Evolutionary conservation across 1,140 invertebrate species (phyloP).

Genomic region (Aradophagus sp.): DNA sequence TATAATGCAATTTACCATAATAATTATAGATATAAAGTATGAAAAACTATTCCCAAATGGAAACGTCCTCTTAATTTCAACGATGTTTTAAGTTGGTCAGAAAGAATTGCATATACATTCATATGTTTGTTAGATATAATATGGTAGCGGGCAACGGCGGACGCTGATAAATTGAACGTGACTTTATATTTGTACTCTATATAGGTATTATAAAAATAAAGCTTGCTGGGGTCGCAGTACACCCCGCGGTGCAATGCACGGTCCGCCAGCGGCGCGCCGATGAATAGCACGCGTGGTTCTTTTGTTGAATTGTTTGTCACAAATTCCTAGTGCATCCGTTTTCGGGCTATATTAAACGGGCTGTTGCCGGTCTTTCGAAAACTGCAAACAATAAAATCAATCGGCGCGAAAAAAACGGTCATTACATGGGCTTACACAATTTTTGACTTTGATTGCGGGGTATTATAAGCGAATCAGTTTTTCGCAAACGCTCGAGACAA

Average conservation of each 20-base stretch:
- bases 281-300: slow-evolving; percentile 57
- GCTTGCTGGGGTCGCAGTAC: slow-evolving; percentile 41
- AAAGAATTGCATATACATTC: too few species aligned
- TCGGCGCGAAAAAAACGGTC: slow-evolving; percentile 14
- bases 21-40: too few species aligned
- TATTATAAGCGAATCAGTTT: too few species aligned
- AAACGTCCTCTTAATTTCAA: too few species aligned
- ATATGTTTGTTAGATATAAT: too few species aligned
- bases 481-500: too few species aligned
- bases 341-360: slow-evolving; percentile 49
- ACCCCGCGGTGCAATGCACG: slow-evolving; percentile 53
- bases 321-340: slow-evolving; percentile 58
- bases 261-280: slow-evolving; percentile 49
- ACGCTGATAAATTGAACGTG: slow-evolving; percentile 47
- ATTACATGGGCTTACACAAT: too few species aligned
- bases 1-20: too few species aligned
- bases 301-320: slow-evolving; percentile 59
- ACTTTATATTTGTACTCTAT: slow-evolving; percentile 44
- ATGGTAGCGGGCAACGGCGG: too few species aligned
- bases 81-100: too few species aligned
- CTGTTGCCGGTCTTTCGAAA: slow-evolving; percentile 37
- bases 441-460: too few species aligned
- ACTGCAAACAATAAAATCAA: slow-evolving; percentile 49
- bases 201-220: slow-evolving; percentile 47
- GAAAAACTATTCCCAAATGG: too few species aligned